These are phyloP conservation scores for Tiaroga cobitis DNA, from an alignment of 2,797 vertebrate genomes.

Conservation along the genomic window DNA sequence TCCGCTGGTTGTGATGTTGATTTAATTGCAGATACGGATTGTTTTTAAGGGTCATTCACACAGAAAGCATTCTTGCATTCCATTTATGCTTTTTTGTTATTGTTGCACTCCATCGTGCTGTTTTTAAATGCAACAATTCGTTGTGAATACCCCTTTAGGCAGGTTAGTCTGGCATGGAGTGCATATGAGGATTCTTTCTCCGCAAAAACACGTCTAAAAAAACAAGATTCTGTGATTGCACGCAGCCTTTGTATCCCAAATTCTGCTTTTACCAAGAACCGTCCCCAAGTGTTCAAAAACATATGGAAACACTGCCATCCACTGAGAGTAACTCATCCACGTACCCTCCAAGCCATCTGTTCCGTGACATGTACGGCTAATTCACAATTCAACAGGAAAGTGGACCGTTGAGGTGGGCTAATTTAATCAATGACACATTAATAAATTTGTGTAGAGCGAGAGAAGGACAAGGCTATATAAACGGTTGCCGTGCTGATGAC, in stretches of 20 bases:
- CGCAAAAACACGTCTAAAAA: neutral
- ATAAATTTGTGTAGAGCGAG: conserved; percentile 20
- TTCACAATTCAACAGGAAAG: conserved; percentile 24
- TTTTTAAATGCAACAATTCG: neutral
- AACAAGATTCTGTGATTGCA: neutral
- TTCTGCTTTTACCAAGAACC: neutral
- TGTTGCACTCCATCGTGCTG: neutral
- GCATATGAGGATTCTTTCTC: no score
- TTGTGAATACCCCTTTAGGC: neutral
- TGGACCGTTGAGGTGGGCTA: conserved; percentile 16
- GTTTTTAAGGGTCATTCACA: neutral
- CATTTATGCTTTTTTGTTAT: neutral
- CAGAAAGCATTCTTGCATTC: neutral
- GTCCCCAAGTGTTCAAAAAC: conserved; percentile 9
- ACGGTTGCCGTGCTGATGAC: conserved; percentile 32
- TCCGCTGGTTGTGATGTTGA: conserved; percentile 13
- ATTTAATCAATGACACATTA: conserved; percentile 51
- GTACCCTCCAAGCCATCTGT: conserved; percentile 38
- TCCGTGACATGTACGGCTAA: conserved; percentile 29
- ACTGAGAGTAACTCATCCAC: conserved; percentile 36
- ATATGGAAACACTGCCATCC: conserved; percentile 25
- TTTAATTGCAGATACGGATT: conserved; percentile 4
- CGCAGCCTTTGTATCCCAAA: neutral
- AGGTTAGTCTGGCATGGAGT: neutral
- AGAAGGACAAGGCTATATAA: conserved; percentile 29